Conservation (phyloP, 2,888 invertebrate species). For the Gandaritis pyraliata region DNA sequence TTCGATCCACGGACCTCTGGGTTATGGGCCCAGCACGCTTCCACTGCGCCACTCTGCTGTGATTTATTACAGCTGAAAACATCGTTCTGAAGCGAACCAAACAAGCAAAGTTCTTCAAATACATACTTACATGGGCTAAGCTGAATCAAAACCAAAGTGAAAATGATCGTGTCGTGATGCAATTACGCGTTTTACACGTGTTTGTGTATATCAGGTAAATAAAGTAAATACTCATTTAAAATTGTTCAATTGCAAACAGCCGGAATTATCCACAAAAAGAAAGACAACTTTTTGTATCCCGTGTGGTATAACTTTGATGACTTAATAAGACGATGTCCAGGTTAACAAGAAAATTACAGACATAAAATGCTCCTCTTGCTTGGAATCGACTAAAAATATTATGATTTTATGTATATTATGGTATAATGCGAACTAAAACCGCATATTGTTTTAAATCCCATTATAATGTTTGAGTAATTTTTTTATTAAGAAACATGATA, state of each 20-base stretch:
- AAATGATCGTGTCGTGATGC: no score
- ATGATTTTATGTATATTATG: slow-evolving; percentile 63
- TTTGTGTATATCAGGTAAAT: no score
- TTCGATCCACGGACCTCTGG: slow-evolving; percentile 97
- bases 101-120: background rate
- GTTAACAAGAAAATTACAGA: slow-evolving; percentile 67
- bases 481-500: background rate
- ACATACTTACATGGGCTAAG: no score
- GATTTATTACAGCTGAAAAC: no score
- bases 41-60: slow-evolving; percentile 92
- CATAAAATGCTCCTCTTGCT: slow-evolving; percentile 50
- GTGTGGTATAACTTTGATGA: slow-evolving; percentile 66
- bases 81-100: background rate
- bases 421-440: slow-evolving; percentile 25
- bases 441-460: slow-evolving; percentile 7
- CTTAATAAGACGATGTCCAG: slow-evolving; percentile 67
- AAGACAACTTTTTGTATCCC: slow-evolving; percentile 31
- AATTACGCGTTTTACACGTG: no score
- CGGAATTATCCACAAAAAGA: slow-evolving; percentile 17
- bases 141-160: no score
- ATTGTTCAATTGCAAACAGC: slow-evolving; percentile 16
- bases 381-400: slow-evolving; percentile 51
- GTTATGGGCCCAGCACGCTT: slow-evolving; percentile 94
- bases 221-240: slow-evolving; percentile 1
- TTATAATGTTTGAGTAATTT: background rate